These are phyloP conservation scores for Haliaeetus leucogaster DNA, from an alignment of 2,113 vertebrate species.

Conservation along the genomic window DNA sequence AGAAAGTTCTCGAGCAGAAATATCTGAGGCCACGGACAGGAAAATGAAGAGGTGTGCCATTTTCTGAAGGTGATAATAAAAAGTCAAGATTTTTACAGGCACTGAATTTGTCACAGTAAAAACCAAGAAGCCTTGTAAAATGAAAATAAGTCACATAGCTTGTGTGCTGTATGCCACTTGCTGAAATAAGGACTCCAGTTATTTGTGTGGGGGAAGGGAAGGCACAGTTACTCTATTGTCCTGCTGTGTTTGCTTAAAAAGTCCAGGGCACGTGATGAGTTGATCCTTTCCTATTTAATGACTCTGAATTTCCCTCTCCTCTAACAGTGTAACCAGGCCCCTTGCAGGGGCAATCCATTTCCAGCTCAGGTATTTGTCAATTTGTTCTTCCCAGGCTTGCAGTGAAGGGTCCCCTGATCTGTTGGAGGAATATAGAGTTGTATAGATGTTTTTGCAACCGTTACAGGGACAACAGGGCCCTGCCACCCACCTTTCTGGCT, in stretches of 20 bases:
- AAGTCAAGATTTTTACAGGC: neutral
- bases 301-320: constrained; percentile 17
- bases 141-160: neutral
- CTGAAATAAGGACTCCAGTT: neutral
- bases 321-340: neutral
- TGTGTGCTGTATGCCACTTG: neutral
- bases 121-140: constrained; percentile 15
- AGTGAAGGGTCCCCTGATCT: neutral
- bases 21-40: neutral
- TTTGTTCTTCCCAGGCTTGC: neutral
- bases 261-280: neutral
- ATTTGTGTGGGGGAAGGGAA: neutral
- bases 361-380: neutral
- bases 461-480: neutral
- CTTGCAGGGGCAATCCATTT: neutral
- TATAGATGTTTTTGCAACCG: neutral
- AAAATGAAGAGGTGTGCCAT: neutral
- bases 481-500: neutral
- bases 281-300: constrained; percentile 27
- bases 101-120: neutral
- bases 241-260: constrained; percentile 4
- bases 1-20: neutral
- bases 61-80: neutral
- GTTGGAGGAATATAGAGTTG: neutral
- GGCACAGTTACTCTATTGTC: neutral